These are phyloP conservation scores for Bursaphelenchus okinawaensis DNA, from an alignment of 2,888 invertebrate genomes.

Conservation along the genomic window DNA sequence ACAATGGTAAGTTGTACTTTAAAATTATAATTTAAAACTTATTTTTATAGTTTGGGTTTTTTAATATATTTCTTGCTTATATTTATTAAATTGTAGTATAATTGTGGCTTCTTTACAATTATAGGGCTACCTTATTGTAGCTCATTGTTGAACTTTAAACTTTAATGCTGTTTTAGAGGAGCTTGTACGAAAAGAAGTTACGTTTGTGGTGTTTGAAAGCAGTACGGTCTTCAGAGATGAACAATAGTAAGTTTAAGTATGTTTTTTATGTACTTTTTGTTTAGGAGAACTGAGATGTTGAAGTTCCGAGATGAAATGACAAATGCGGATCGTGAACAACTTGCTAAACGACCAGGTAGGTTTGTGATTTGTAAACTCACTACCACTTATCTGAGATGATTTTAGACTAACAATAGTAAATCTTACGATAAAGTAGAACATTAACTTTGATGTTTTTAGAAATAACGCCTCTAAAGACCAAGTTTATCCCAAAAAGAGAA, in stretches of 20 bases:
- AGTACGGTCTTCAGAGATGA: not conserved
- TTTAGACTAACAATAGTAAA: no score
- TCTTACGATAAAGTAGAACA: no score
- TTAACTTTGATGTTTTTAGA: no score
- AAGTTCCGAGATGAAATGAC: not conserved
- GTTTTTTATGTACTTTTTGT: no score
- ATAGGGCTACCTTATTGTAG: no score
- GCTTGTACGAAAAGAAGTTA: not conserved
- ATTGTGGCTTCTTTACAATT: no score
- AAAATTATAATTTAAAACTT: no score
- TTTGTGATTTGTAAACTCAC: not conserved
- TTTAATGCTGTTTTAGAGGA: not conserved
- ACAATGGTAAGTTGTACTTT: slow-evolving; percentile 22
- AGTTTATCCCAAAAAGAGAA: slow-evolving; percentile 81
- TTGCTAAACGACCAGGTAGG: not conserved
- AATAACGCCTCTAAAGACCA: slow-evolving; percentile 60
- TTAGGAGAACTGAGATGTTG: slow-evolving; percentile 1
- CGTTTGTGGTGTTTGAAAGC: not conserved
- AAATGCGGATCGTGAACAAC: not conserved
- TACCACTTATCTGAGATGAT: no score
- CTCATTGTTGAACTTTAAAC: not conserved
- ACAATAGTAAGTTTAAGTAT: not conserved
- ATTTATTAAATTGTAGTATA: no score
- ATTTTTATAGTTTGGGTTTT: no score
- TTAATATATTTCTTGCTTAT: no score